These are phyloP conservation scores for Bombus difficillimus DNA, from an alignment of 1,140 invertebrate genomes.

Conservation along the genomic window DNA sequence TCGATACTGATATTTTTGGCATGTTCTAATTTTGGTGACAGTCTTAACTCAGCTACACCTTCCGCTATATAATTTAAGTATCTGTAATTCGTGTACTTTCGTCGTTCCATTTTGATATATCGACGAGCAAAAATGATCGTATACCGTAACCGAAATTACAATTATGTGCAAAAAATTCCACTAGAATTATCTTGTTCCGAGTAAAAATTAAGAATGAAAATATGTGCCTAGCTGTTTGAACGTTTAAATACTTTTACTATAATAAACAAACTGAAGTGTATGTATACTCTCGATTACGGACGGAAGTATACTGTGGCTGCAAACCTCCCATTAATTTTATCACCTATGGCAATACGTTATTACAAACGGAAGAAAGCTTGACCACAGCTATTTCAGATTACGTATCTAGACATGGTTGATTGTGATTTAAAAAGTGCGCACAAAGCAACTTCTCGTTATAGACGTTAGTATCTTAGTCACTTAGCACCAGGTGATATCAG, in stretches of 20 bases:
- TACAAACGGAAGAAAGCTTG: conserved; percentile 24
- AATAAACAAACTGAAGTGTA: not conserved
- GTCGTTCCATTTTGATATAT: conserved; percentile 28
- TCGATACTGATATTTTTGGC: not conserved
- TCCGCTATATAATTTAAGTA: conserved; percentile 54
- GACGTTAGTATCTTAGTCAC: not conserved
- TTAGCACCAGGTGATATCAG: not conserved
- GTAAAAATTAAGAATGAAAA: not conserved
- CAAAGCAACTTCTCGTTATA: not conserved
- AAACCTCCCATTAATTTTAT: conserved; percentile 43
- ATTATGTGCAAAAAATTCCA: too few relatives aligned
- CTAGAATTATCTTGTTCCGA: not conserved
- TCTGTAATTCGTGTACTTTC: conserved; percentile 50
- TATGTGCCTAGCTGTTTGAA: not conserved
- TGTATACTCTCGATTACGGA: not conserved
- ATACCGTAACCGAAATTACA: not conserved
- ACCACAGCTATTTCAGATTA: conserved; percentile 43
- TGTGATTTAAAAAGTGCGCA: not conserved
- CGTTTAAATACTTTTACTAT: not conserved
- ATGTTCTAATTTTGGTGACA: not conserved
- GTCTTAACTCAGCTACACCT: conserved; percentile 53
- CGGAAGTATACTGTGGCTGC: not conserved
- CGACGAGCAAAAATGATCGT: not conserved
- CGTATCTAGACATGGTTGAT: not conserved
- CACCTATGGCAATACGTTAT: not conserved